A percentile compares a stretch with the other conserved stretches of the same genome.
Evolutionary conservation across 2,797 vertebrate species (phyloP).

Genomic region (Meriones psammophilus): DNA sequence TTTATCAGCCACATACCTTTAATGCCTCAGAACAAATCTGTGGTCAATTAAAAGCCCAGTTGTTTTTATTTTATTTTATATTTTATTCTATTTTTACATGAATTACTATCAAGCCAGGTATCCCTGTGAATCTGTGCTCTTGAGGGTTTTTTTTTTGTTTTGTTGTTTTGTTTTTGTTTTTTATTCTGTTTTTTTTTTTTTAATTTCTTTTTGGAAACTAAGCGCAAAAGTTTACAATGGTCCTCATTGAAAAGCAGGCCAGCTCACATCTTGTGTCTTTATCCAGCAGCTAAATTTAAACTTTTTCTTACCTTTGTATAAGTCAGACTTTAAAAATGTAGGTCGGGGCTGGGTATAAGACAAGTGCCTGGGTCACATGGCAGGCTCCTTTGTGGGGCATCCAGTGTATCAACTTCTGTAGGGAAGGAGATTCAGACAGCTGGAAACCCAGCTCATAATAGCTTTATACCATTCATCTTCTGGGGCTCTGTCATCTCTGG

Average conservation of each 20-base stretch:
- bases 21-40: slow-evolving; percentile 71
- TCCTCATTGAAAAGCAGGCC: slow-evolving; percentile 36
- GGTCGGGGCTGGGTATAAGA: background rate
- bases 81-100: background rate
- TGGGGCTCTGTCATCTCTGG: background rate
- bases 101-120: slow-evolving; percentile 65
- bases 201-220: slow-evolving; percentile 42
- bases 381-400: background rate
- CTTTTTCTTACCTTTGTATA: slow-evolving; percentile 35
- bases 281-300: slow-evolving; percentile 35
- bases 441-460: slow-evolving; percentile 13
- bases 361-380: background rate
- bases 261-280: slow-evolving; percentile 50
- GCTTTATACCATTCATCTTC: background rate
- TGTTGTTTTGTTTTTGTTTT: too few species aligned
- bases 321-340: slow-evolving; percentile 35
- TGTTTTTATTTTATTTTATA: slow-evolving; percentile 60
- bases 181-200: too few species aligned
- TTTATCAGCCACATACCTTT: slow-evolving; percentile 79
- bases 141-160: background rate
- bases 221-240: slow-evolving; percentile 26
- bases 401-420: slow-evolving; percentile 35
- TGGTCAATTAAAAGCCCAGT: slow-evolving; percentile 71
- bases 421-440: slow-evolving; percentile 5
- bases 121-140: slow-evolving; percentile 38